Evolutionary conservation across 2,888 invertebrate genomes (phyloP).

Genomic region (Pseudanteris insignis): DNA sequence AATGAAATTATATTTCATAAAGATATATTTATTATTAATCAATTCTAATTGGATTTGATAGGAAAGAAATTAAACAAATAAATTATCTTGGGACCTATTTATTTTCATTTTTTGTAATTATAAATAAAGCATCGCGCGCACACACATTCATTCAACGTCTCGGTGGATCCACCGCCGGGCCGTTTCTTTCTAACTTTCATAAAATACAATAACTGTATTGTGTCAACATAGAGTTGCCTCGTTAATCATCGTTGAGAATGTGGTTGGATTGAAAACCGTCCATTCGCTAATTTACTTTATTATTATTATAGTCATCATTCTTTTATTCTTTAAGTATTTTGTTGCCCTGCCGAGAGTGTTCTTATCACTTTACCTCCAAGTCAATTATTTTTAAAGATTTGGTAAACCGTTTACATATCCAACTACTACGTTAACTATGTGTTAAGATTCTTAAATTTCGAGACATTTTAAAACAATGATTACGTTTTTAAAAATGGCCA

Average conservation of each 20-base stretch:
- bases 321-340: neutral
- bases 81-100: constrained; percentile 25
- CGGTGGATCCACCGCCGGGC: constrained; percentile 56
- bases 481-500: constrained; percentile 7
- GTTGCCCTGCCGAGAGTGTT: constrained; percentile 49
- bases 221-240: constrained; percentile 44
- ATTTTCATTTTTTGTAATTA: constrained; percentile 49
- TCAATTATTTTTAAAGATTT: constrained; percentile 5
- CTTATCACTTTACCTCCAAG: constrained; percentile 25
- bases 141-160: constrained; percentile 62
- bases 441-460: constrained; percentile 14
- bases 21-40: too few species aligned
- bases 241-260: constrained; percentile 42
- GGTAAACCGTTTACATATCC: constrained; percentile 1
- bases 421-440: constrained; percentile 27
- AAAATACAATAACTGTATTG: constrained; percentile 43
- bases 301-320: neutral
- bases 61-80: neutral
- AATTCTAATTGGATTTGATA: too few species aligned
- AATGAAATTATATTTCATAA: too few species aligned
- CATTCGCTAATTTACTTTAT: constrained; percentile 1
- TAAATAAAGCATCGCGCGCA: constrained; percentile 62
- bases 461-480: constrained; percentile 16
- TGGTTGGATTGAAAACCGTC: constrained; percentile 30
- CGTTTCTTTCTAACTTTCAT: constrained; percentile 50